Percentiles rank a stretch among this genome's conserved stretches.
phyloP scores from a whole-genome alignment of 1,140 invertebrate genomes.

The Schlechtendalia chinensis region DNA sequence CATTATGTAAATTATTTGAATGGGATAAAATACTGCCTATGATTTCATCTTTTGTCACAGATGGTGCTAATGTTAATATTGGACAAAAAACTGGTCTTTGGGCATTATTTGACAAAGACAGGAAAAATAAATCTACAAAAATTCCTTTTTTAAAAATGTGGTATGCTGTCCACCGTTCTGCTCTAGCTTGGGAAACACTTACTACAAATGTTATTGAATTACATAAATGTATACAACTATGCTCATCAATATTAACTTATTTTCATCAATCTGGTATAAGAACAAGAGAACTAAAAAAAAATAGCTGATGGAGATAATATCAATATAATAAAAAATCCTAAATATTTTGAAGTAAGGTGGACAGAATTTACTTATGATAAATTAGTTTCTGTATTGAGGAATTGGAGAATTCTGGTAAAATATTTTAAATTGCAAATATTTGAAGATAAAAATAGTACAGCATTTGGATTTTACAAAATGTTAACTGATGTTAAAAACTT shows the following conservation, averaged over 20 bases:
- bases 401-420: background rate
- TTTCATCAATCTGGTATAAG: background rate
- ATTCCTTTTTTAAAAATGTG: slow-evolving; percentile 1
- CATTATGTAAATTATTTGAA: too few species aligned
- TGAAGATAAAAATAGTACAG: background rate
- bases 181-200: background rate
- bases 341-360: slow-evolving; percentile 1
- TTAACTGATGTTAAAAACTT: background rate
- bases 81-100: background rate
- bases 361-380: background rate
- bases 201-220: slow-evolving; percentile 1
- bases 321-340: background rate
- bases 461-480: background rate
- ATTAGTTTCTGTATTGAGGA: background rate
- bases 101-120: background rate
- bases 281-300: background rate
- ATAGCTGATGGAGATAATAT: background rate
- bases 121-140: background rate
- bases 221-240: background rate
- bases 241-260: background rate
- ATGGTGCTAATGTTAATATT: slow-evolving; percentile 4
- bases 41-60: background rate
- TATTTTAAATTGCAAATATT: background rate
- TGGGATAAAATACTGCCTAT: background rate
- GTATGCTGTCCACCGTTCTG: background rate